Evolutionary conservation across 2,113 vertebrate species (phyloP), one percentile per base, ranked within the genome.

Genomic region (Carassius carassius): DNA sequence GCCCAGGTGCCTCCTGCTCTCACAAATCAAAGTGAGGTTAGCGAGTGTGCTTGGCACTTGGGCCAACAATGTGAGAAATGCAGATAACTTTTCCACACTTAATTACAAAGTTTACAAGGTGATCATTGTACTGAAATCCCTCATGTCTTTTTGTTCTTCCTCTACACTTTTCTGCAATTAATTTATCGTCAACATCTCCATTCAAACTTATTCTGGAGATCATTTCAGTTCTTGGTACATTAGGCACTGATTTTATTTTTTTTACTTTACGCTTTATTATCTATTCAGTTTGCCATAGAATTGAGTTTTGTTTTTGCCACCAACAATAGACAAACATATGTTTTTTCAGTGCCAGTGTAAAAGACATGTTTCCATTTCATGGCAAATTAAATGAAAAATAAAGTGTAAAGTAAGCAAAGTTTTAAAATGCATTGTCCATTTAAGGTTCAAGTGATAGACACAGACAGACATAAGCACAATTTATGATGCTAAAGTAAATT

Each of bases 11-110:
- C 69, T 77, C 51, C 54, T 12, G 9, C 51, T 70, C 2, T 1
- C 67, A 87, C 13, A 83, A 67, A 82, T 77, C 74, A 83, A 62
- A 74, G 49, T 75, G 58, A 25, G 62, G 60, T 67, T 19, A 67
- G 13, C 3, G 47, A 70, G 58, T 25, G n/a, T 25, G 21, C 51
- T 62, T 13, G 2, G 12, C 21, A 78, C 41, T 69, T 6, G 17
- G 17, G 79, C 41, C 16, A 49, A 65, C 14, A 54, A n/a, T 10
- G 3, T 41, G 54, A 62, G 17, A 69, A 44, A 56, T 5, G 7
- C 23, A 69, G 14, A 29, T 0, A 60, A 13, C n/a, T 4, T 16
- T 23, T 75, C n/a, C 29, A 44, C 16, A 19, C 32, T 17, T 25
- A 49, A 80, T 80, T 10, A 80, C 8, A 49, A 2, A 8, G 23